Base-by-base conservation (phyloP, 2,888 invertebrate genomes). In the Mycogona germanica region DNA sequence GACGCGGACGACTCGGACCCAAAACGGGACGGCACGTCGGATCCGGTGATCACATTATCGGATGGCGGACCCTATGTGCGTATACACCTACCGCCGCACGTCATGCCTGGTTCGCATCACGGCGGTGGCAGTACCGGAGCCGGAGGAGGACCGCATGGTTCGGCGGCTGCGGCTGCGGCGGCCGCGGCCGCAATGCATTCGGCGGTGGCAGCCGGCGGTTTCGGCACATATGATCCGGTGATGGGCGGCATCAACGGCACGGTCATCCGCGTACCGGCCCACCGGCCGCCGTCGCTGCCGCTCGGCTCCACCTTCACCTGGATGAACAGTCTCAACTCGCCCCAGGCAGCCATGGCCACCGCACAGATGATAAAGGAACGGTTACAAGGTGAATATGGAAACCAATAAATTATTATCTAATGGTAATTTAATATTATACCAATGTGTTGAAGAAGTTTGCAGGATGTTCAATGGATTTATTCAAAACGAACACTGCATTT, bases 331-430 rank as follows among this genome's bases (percentile, higher is more conserved):
- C 26, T 55, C 37, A 53, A 53, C 29, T 46, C 57, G 9, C 49
- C 60, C 12, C 59, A 59, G 59, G 60, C 45, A 59, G 84, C 84
- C 2, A 84, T 84, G 47, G 79, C 84, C 66, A 84, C 84, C 2
- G 81, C 83, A 64, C 84, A 84, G 71, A 82, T 85, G 65, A 84
- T 85, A 63, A 86, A 86, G 71, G 85, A 86, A 69, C 76, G 86
- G 71, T 71, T 86, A 63, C 83, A 84, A 72, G 85, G 86, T 86
- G 72, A 78, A 79, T 7, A 40, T 7, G 21, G 23, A 42, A 14
- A 7, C 3, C 42, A n/a, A n/a, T 2, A 4, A n/a, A 42, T 42
- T 42, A 19, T 42, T 42, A n/a, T n/a, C n/a, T n/a, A n/a, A n/a
- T n/a, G n/a, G n/a, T n/a, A n/a, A n/a, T n/a, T n/a, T n/a, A n/a